Conservation (phyloP, 2,797 vertebrate genomes). For the Danio kyathit region DNA sequence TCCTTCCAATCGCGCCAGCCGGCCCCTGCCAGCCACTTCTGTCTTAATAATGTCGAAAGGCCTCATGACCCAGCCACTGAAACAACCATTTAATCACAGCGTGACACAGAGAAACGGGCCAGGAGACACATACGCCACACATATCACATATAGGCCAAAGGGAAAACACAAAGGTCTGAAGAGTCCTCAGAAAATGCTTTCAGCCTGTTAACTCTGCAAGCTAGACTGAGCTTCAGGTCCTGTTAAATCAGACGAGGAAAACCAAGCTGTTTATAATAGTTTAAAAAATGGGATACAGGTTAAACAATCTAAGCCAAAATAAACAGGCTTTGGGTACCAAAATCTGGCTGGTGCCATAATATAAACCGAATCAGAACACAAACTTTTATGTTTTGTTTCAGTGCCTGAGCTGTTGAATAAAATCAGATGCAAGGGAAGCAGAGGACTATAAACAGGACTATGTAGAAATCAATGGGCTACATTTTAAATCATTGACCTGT, state of each 20-base stretch:
- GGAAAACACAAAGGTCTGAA: constrained; percentile 47
- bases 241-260: not conserved
- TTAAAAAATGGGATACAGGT: not conserved
- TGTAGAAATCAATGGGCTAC: too few species aligned
- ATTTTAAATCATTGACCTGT: too few species aligned
- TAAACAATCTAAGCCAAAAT: not conserved
- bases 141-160: constrained; percentile 45
- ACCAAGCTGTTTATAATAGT: not conserved
- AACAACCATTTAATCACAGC: constrained; percentile 47
- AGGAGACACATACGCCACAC: constrained; percentile 54
- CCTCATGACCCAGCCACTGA: constrained; percentile 50
- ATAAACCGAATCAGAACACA: too few species aligned
- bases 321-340: too few species aligned
- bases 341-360: too few species aligned
- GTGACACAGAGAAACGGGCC: constrained; percentile 45
- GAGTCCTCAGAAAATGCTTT: constrained; percentile 43
- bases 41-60: constrained; percentile 51
- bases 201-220: constrained; percentile 34
- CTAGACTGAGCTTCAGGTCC: constrained; percentile 11
- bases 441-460: too few species aligned
- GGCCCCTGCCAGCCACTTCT: constrained; percentile 44
- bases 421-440: too few species aligned
- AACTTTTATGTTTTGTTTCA: too few species aligned
- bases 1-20: constrained; percentile 41
- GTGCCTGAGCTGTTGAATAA: too few species aligned